Evolutionary conservation across 53 echinoderm and acorn worm species (phyloP), one percentile per base, ranked within the genome.

Genomic region (Zoroaster sp.): DNA sequence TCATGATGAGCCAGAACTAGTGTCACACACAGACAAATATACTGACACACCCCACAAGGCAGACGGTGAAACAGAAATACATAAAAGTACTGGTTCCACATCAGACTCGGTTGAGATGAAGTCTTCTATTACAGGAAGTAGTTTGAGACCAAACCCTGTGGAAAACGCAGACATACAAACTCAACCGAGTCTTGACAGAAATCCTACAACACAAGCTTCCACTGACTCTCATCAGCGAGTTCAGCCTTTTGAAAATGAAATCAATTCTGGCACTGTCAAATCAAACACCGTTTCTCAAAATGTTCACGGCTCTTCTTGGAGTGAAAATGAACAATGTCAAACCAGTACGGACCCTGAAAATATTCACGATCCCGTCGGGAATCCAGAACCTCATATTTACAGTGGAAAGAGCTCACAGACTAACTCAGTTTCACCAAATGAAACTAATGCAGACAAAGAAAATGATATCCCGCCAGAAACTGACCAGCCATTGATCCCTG

Each of bases 341-440:
- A 35, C 81, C 38, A 81, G 81, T 42, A 5, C 17, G 0, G 81
- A 81, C 66, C 68, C 81, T 36, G 81, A 81, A 67, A 66, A 81
- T 40, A 33, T 40, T 31, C 81, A 81, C 40, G 81, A 81, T 32
- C 11, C 15, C 35, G 32, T n/a, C 17, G 81, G 28, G 10, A 43
- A 21, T 39, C 38, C 45, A 7, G 81, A 81, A 31, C 31, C 31
- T 20, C 38, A 43, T 54, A 81, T 81, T 10, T 81, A 81, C 36
- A 7, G 40, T 14, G 33, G 9, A 28, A 41, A 40, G 17, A 67
- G 40, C 81, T 35, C 66, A 32, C 81, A 42, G 42, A 54, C 67
- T 28, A 12, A 40, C 35, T 42, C 36, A 38, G 78, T 45, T 33
- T 23, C 78, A 18, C 42, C 44, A 4, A 39, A 81, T 31, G 8